Percentiles rank a stretch among this genome's conserved stretches.
Evolutionary conservation across 2,113 vertebrate genomes (phyloP).

Genomic region (Cochlearius cochlearius): DNA sequence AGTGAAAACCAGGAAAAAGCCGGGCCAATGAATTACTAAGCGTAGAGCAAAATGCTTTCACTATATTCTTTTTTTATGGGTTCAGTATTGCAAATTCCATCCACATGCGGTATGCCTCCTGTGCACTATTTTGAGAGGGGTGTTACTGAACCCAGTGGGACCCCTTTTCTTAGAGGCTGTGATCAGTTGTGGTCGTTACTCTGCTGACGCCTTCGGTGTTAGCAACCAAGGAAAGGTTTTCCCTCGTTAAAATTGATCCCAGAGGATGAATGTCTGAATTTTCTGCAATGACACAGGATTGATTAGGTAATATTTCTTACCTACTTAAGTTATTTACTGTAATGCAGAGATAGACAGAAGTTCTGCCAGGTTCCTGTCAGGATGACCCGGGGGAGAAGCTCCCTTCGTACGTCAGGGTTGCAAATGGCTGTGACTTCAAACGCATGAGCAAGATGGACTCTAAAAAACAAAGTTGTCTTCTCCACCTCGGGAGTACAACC

Average conservation of each 20-base stretch:
- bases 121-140: background rate
- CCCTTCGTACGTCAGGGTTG: rapidly evolving
- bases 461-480: background rate
- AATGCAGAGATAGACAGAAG: background rate
- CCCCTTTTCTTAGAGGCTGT: background rate
- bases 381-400: background rate
- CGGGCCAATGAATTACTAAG: background rate
- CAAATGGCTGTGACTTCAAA: background rate
- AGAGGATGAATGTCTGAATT: background rate
- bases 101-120: background rate
- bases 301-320: background rate
- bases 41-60: conserved; percentile 25
- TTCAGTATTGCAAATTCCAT: conserved; percentile 37
- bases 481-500: rapidly evolving
- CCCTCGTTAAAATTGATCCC: background rate
- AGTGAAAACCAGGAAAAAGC: conserved; percentile 38
- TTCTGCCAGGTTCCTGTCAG: background rate
- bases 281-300: background rate
- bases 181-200: background rate
- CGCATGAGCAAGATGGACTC: rapidly evolving
- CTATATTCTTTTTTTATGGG: background rate
- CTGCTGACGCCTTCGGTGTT: background rate
- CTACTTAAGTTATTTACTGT: background rate
- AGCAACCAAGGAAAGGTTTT: background rate
- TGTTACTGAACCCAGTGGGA: background rate